These are phyloP conservation scores for Morpho deidamia DNA, from an alignment of 2,888 invertebrate genomes.

Conservation along the genomic window DNA sequence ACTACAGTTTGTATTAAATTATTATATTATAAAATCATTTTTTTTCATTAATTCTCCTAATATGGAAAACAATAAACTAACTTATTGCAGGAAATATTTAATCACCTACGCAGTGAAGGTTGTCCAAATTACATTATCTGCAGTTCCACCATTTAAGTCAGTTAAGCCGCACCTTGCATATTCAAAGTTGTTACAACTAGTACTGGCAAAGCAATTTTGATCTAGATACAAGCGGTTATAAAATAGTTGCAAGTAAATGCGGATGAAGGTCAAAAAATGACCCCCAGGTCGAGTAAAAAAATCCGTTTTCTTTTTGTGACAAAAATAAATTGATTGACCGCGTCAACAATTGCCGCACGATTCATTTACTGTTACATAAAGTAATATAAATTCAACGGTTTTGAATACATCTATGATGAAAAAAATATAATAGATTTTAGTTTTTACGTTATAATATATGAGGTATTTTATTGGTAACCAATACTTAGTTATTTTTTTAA, in stretches of 20 bases:
- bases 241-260: conserved; percentile 39
- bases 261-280: conserved; percentile 34
- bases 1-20: too few relatives aligned
- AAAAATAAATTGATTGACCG: conserved; percentile 11
- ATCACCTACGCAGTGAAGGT: conserved; percentile 57
- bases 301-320: conserved; percentile 10
- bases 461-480: too few relatives aligned
- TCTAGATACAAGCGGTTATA: conserved; percentile 44
- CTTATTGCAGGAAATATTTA: conserved; percentile 8
- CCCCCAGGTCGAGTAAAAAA: conserved; percentile 19
- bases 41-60: too few relatives aligned
- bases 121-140: conserved; percentile 28
- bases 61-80: too few relatives aligned
- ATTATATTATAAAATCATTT: too few relatives aligned
- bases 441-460: neutral
- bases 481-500: too few relatives aligned
- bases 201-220: conserved; percentile 35
- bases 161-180: conserved; percentile 41
- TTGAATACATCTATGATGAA: neutral
- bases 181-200: conserved; percentile 31
- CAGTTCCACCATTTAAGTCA: conserved; percentile 24
- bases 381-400: neutral
- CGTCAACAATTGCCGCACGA: neutral
- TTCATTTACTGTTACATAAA: neutral
- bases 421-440: neutral